Evolutionary conservation across 2,797 vertebrate genomes (phyloP).

Genomic region (Schizopygopsis pylzovi): DNA sequence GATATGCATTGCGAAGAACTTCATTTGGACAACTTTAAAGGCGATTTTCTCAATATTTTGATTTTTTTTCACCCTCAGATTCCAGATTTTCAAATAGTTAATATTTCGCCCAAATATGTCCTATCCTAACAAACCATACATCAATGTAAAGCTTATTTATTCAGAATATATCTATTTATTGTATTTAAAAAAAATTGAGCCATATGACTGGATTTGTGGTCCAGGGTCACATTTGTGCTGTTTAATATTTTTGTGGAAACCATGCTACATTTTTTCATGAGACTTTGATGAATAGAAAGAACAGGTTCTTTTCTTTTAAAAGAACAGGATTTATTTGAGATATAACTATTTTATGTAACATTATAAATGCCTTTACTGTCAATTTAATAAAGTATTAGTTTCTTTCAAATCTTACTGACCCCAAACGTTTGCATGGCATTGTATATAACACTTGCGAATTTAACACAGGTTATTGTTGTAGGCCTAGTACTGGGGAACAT

Average conservation of each 20-base stretch:
- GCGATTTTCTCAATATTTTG: no score
- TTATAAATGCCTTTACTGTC: neutral
- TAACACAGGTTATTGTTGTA: no score
- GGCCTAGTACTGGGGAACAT: neutral
- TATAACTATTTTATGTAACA: neutral
- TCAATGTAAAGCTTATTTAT: no score
- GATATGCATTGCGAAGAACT: no score
- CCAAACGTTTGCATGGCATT: neutral
- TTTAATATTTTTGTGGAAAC: neutral
- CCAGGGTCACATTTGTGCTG: neutral
- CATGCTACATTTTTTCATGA: neutral
- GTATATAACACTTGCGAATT: neutral
- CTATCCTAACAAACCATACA: no score
- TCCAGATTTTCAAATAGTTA: no score
- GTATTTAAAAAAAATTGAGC: no score
- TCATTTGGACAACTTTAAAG: no score
- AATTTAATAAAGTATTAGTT: neutral
- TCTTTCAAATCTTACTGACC: neutral
- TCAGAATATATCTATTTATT: no score
- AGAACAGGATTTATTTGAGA: neutral
- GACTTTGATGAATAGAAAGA: neutral
- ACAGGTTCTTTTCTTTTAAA: neutral
- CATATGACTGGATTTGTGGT: no score
- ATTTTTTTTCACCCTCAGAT: no score
- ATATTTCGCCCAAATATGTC: no score